These are phyloP conservation scores for Oreochromis mossambicus DNA, from an alignment of 2,797 vertebrate genomes.

Conservation along the genomic window DNA sequence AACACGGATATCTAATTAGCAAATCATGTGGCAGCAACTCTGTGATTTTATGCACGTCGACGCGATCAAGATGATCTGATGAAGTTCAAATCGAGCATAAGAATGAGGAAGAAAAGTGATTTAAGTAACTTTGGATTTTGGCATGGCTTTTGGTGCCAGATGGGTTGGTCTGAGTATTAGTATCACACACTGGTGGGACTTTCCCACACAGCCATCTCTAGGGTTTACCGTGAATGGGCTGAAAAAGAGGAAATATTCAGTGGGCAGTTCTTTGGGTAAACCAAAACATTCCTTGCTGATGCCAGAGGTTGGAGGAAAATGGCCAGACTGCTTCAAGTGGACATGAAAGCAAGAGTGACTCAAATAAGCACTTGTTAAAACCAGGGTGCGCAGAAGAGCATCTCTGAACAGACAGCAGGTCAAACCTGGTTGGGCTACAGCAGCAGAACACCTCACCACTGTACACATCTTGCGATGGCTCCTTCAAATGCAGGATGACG, in stretches of 20 bases:
- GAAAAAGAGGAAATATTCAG: not conserved
- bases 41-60: not conserved
- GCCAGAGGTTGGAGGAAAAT: slow-evolving; percentile 21
- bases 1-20: not conserved
- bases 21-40: not conserved
- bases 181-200: not conserved
- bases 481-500: not conserved
- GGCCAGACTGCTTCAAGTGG: not conserved
- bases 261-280: not conserved
- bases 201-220: not conserved
- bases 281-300: slow-evolving; percentile 4
- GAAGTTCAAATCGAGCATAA: not conserved
- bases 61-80: not conserved
- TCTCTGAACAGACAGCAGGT: not conserved
- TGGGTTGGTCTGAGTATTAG: not conserved
- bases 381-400: not conserved
- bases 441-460: not conserved
- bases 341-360: not conserved
- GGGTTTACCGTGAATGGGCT: not conserved
- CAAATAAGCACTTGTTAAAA: not conserved
- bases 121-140: not conserved
- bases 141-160: not conserved
- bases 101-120: not conserved
- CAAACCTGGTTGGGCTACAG: not conserved
- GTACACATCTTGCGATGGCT: not conserved